Evolutionary conservation across 1,140 invertebrate genomes (phyloP).

Genomic region (Tyrophagus putrescentiae): DNA sequence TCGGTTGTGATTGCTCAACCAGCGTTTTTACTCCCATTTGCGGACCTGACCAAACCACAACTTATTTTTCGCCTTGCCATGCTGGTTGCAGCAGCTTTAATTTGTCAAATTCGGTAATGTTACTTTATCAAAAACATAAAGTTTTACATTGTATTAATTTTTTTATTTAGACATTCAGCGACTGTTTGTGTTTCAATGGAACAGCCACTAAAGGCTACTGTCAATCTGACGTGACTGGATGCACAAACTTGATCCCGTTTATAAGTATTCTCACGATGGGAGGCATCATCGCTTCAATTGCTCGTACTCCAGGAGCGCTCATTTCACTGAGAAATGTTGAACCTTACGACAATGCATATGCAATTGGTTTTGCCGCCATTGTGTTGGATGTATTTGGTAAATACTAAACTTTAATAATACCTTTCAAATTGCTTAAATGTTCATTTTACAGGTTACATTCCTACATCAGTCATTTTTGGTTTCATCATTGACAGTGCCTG

Average conservation of each 20-base stretch:
- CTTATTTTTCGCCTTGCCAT: slow-evolving; percentile 70
- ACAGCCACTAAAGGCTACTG: neutral
- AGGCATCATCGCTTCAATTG: slow-evolving; percentile 20
- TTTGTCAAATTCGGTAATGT: neutral
- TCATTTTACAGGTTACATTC: slow-evolving; percentile 28
- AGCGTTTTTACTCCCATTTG: slow-evolving; percentile 47
- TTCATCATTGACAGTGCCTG: slow-evolving; percentile 31
- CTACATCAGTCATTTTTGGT: slow-evolving; percentile 32
- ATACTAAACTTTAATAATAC: neutral
- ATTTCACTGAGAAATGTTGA: slow-evolving; percentile 31
- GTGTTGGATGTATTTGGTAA: slow-evolving; percentile 28
- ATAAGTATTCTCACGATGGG: neutral
- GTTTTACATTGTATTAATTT: neutral
- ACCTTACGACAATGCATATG: slow-evolving; percentile 30
- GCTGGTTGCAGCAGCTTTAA: slow-evolving; percentile 50
- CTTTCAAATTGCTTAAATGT: slow-evolving; percentile 23
- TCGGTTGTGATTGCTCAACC: slow-evolving; percentile 27
- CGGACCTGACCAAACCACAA: slow-evolving; percentile 48
- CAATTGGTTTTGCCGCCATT: slow-evolving; percentile 29
- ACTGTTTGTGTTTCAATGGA: neutral
- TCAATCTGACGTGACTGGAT: neutral
- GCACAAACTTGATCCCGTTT: slow-evolving; percentile 5
- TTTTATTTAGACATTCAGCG: neutral
- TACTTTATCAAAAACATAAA: neutral
- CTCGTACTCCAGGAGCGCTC: slow-evolving; percentile 31